Evolutionary conservation across 2,888 invertebrate genomes (phyloP), one percentile per base, ranked within the genome.

Genomic region (Conchocele bisecta): DNA sequence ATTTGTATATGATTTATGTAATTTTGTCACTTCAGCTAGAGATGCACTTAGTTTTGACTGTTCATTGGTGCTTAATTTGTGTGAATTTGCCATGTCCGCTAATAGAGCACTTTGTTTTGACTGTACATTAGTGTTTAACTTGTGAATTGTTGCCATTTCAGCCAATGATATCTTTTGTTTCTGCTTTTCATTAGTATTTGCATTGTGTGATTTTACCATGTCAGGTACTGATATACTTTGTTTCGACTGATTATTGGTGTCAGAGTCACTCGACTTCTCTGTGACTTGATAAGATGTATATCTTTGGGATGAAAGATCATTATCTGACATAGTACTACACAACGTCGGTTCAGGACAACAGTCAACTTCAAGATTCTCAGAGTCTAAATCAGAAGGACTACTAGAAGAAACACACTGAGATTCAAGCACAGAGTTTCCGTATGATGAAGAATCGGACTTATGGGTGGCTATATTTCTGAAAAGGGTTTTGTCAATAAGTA

Each of bases 21-120:
- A 35, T 42, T 24, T 50, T 11, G 70, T 54, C 29, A 70, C 31
- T n/a, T 54, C 54, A 31, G 57, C 44, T 37, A 69, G 29, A 33
- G 72, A 60, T 24, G 57, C 26, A 1, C 42, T 58, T 15, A 54
- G 48, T n/a, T 15, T 46, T 13, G 54, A 26, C 1, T 50, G 26
- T 44, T 41, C 28, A n/a, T 31, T n/a, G 17, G 3, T 17, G 41
- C 28, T 20, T 37, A 20, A 42, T 28, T 15, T 15, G 17, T 54
- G 54, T 20, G 35, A 17, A 37, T 26, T 35, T 24, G 48, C 39
- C 24, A 37, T 24, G 5, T 50, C 35, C 20, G 50, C 26, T 5
- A 59, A 3, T 15, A 29, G 20, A 15, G 28, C 26, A 3, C 2
- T 24, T 26, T 57, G 33, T 50, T n/a, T n/a, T n/a, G n/a, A n/a